Conservation (phyloP, 2,113 vertebrate species). For the Podilymbus podiceps region DNA sequence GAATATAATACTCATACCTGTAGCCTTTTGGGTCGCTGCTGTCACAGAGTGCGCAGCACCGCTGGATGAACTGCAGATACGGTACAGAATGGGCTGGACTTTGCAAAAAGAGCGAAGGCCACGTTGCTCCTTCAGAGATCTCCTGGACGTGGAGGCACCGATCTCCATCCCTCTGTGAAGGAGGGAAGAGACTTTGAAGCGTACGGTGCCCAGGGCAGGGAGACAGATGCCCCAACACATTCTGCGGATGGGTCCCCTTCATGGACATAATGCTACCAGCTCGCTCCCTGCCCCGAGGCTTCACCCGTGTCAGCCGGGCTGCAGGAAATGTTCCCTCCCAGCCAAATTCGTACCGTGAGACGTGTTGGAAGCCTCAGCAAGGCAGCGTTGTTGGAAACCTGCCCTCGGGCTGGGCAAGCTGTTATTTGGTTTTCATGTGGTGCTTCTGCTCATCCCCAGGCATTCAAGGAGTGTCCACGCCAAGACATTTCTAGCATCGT, state of each 20-base stretch:
- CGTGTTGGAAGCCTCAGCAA: neutral
- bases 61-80: neutral
- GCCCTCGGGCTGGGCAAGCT: neutral
- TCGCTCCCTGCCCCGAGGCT: neutral
- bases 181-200: neutral
- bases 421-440: neutral
- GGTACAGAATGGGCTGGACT: neutral
- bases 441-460: neutral
- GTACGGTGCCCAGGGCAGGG: neutral
- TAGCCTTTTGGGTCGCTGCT: neutral
- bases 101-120: neutral
- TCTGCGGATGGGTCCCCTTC: neutral
- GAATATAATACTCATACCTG: neutral
- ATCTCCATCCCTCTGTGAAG: neutral
- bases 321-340: neutral
- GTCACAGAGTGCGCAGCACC: neutral
- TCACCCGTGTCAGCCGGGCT: neutral
- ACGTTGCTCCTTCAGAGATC: neutral
- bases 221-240: neutral
- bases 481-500: neutral
- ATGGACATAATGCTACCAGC: neutral
- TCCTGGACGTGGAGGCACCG: neutral
- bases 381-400: neutral
- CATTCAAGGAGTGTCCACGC: no score
- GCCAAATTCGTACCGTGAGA: neutral